Base-by-base conservation (phyloP, 2,797 vertebrate genomes). In the Sebastes iracundus region DNA sequence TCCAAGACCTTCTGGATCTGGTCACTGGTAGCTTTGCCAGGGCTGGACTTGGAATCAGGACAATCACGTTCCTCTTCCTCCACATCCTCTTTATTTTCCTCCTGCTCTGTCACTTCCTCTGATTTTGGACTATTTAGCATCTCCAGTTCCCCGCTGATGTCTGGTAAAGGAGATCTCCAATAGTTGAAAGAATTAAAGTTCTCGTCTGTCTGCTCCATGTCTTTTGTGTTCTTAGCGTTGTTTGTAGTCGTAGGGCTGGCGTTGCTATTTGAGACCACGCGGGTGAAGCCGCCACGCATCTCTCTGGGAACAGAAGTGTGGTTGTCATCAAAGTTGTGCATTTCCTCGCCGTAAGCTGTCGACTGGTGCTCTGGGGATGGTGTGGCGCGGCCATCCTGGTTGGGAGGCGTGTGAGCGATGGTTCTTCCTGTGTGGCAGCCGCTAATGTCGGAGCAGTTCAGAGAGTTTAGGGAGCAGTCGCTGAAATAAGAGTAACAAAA, bases 1-100 rank as follows among this genome's bases (percentile, higher is more conserved):
- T 97, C 95, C n/a, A 98, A 93, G 64, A 98, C 97, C 88, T 96
- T 97, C 90, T 97, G 96, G 73, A 97, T 97, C 87, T 97, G 96
- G 33, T 90, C 96, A 11, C 96, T 96, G 79, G 97, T 97, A 72
- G 96, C 94, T 80, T 92, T 95, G 35, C 90, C 88, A 58, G 93
- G 90, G 49, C 66, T 93, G 52, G 82, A 65, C 60, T 62, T 93
- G 7, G 87, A 81, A 46, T 87, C 86, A 23, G 82, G 66, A 87
- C 52, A 90, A 25, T 52, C 63, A 10, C n/a, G 71, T 67, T 81
- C 77, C 42, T 89, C 90, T 33, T 78, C 87, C 70, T 92, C 89
- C 13, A 83, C 73, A 2, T 73, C 46, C 49, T 84, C 90, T 64
- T 68, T 88, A 6, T 79, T 86, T 72, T 92, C 91, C n/a, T 86